A percentile compares a stretch with the other conserved stretches of the same genome.
Conservation (phyloP, 2,888 invertebrate genomes). For the Cataglyphis albicans region DNA sequence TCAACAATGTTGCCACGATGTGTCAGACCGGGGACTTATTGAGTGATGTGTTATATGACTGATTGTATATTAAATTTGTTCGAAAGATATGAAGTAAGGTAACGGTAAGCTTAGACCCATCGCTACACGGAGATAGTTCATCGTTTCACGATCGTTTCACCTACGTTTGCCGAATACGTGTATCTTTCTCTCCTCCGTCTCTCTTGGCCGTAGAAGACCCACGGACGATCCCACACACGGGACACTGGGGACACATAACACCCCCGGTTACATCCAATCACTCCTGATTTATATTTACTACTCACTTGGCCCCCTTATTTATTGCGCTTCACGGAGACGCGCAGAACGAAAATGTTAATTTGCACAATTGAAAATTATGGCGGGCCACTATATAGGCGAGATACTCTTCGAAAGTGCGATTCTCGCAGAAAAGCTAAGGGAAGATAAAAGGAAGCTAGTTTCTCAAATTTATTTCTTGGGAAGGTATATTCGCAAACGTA, state of each 20-base stretch:
- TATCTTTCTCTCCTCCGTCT: conserved; percentile 36
- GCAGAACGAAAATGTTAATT: conserved; percentile 84
- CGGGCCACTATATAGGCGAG: conserved; percentile 60
- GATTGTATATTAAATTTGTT: background rate
- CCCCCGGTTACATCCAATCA: conserved; percentile 86
- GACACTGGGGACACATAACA: conserved; percentile 86
- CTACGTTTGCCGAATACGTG: conserved; percentile 47
- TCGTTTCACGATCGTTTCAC: conserved; percentile 65
- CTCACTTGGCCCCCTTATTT: conserved; percentile 85
- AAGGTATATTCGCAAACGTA: background rate
- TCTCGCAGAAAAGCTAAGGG: conserved; percentile 28
- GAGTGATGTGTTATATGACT: background rate
- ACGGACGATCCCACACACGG: conserved; percentile 84
- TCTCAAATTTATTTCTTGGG: conserved; percentile 16
- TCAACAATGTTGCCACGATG: too few relatives aligned
- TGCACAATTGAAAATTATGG: conserved; percentile 85
- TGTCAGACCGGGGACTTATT: too few relatives aligned
- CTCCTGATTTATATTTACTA: conserved; percentile 86
- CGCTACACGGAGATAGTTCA: conserved; percentile 61
- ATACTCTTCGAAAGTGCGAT: conserved; percentile 44
- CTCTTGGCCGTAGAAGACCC: conserved; percentile 71
- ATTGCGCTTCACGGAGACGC: conserved; percentile 83
- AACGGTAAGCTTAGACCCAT: conserved; percentile 9
- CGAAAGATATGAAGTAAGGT: conserved; percentile 26
- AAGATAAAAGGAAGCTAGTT: conserved; percentile 35